Evolutionary conservation across 1,140 invertebrate species (phyloP).

Genomic region (Sarcophaga peregrina): DNA sequence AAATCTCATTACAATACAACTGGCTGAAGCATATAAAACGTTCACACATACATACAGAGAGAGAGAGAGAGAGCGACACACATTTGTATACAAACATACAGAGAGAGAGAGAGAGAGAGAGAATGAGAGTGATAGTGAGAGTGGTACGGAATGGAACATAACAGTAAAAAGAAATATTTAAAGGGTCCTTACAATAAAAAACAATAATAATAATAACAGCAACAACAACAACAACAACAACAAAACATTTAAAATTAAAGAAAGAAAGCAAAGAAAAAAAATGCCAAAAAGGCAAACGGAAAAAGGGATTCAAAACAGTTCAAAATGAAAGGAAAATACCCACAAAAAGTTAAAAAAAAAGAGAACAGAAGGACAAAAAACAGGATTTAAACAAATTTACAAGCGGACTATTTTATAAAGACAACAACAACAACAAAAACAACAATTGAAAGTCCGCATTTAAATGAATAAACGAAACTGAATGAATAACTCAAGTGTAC

Average conservation of each 20-base stretch:
- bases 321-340: no score
- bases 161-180: neutral
- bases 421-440: no score
- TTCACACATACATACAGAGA: neutral
- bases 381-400: neutral
- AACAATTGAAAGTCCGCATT: no score
- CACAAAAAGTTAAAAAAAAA: neutral
- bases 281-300: slow-evolving; percentile 2
- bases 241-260: no score
- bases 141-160: neutral
- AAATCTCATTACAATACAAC: slow-evolving; percentile 23
- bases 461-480: neutral
- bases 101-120: no score
- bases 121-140: no score
- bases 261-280: neutral
- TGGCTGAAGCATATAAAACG: neutral
- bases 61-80: neutral
- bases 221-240: no score
- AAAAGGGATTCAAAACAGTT: neutral
- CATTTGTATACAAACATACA: no score
- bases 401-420: neutral
- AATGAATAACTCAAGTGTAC: neutral
- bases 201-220: no score
- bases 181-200: slow-evolving; percentile 16
- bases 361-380: neutral